Base-by-base conservation (phyloP, 2,113 vertebrate genomes). In the Panurus biarmicus region DNA sequence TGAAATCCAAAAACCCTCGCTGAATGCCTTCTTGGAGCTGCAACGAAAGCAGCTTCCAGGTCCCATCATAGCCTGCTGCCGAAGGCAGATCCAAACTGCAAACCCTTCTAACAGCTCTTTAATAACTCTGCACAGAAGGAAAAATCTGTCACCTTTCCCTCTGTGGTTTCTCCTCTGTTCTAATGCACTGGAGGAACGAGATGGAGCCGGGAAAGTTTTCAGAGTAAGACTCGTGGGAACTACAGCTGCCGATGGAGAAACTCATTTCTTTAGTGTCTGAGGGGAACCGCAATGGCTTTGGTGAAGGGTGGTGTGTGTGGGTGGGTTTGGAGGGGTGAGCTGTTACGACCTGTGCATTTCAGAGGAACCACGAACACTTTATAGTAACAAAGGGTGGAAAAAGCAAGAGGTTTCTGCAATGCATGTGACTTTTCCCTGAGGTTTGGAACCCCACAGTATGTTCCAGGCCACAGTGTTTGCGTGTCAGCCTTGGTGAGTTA, bases 371-470 rank as follows among this genome's bases (percentile, higher is more conserved):
- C 97, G 94, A 97, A 97, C 97, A 97, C 97, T 97, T 97, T 93
- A 96, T 90, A 94, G 95, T 96, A 97, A 97, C 96, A 96, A 96
- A 97, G 90, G 95, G 96, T 97, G 97, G 97, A 97, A 97, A 97
- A 97, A 97, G 82, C 73, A 57, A 94, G 93, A 94, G 90, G 94
- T 96, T 94, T 95, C 74, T 77, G 79, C 96, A 95, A 79, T 5
- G 9, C 58, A 94, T 97, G 82, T 96, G 95, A 95, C 84, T 96
- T 94, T 92, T 93, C 85, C 42, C 64, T 95, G 87, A 97, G 97
- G 97, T 97, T 97, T 97, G 97, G 96, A 94, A 94, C 66, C 92
- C 81, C 20, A 14, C 22, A 11, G 18, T 76, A 95, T 96, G 36
- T 97, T 97, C 38, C 94, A 91, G 92, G 92, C 96, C 91, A 89